A percentile compares a stretch with the other conserved stretches of the same genome.
These are phyloP conservation scores for Drosophila cardini DNA, from an alignment of 1,140 invertebrate genomes.

Conservation along the genomic window DNA sequence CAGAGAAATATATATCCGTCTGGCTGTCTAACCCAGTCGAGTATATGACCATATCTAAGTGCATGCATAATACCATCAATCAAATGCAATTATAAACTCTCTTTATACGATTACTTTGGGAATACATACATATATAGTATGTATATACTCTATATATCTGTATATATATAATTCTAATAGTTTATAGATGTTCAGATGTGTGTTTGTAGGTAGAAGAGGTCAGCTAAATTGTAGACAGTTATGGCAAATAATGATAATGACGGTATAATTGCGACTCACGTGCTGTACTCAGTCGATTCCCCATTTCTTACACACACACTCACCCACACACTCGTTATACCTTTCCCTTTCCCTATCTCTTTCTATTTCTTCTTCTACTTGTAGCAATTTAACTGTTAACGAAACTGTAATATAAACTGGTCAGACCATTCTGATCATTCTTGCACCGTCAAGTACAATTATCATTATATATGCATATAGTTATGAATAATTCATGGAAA, in stretches of 20 bases:
- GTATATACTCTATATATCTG: too few relatives aligned
- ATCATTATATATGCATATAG: constrained; percentile 21
- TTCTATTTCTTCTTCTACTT: neutral
- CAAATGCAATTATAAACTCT: constrained; percentile 73
- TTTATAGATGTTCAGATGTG: neutral
- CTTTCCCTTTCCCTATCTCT: neutral
- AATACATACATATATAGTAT: neutral
- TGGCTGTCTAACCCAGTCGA: constrained; percentile 39
- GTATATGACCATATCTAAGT: constrained; percentile 31
- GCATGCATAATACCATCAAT: constrained; percentile 76
- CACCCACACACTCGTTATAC: neutral
- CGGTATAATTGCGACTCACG: constrained; percentile 42
- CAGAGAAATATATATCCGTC: constrained; percentile 9
- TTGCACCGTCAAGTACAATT: neutral
- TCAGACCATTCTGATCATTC: constrained; percentile 11
- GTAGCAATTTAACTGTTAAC: constrained; percentile 5
- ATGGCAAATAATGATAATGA: constrained; percentile 34
- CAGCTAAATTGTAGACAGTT: neutral
- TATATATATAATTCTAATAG: neutral
- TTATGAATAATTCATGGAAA: constrained; percentile 37
- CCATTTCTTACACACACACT: neutral
- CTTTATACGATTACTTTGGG: constrained; percentile 15
- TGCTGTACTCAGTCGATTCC: neutral
- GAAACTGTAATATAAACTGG: neutral
- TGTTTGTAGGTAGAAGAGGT: neutral